Evolutionary conservation across 2,113 vertebrate species (phyloP).

Genomic region (Hystrix cristata): DNA sequence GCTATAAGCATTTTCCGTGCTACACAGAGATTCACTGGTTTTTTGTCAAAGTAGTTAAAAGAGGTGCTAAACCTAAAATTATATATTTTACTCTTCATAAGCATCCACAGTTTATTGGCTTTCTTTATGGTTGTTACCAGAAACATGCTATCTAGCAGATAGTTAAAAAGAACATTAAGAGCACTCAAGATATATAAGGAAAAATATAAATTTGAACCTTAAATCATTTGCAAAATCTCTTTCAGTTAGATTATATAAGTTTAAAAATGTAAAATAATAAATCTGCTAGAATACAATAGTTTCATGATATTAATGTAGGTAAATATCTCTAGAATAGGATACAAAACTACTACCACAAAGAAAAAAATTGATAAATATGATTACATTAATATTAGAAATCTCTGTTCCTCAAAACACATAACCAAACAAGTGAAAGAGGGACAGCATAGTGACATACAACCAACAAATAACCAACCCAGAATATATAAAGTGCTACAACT

Average conservation of each 20-base stretch:
- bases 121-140: neutral
- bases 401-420: neutral
- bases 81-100: constrained; percentile 27
- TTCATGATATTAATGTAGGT: neutral
- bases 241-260: neutral
- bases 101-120: neutral
- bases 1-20: neutral
- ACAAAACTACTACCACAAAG: neutral
- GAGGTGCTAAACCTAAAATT: neutral
- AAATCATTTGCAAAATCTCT: constrained; percentile 22
- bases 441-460: neutral
- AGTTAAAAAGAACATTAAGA: neutral
- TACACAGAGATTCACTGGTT: neutral
- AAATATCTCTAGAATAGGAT: neutral
- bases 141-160: neutral
- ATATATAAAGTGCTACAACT: neutral
- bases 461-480: neutral
- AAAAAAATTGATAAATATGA: neutral
- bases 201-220: neutral
- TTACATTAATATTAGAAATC: constrained; percentile 18
- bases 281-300: neutral
- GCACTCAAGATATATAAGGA: neutral
- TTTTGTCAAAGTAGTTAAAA: neutral
- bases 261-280: constrained; percentile 15
- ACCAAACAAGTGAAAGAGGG: neutral